A percentile compares a stretch with the other conserved stretches of the same genome.
Evolutionary conservation across 2,113 vertebrate species (phyloP).

Genomic region (Cisticola juncidis): DNA sequence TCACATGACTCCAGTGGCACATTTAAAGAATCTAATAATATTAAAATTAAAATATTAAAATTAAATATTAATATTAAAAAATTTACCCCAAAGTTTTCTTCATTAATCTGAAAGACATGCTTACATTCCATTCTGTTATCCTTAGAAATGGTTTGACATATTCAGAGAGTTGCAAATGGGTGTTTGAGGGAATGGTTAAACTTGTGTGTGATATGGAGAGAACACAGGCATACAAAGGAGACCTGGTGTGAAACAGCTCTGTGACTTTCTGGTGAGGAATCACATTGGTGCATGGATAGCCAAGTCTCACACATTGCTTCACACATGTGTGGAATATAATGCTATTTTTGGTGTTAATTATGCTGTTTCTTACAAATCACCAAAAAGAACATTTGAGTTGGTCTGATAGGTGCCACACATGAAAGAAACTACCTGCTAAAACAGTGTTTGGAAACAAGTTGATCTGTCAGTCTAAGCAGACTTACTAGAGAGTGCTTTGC

Average conservation of each 20-base stretch:
- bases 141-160: rapidly evolving
- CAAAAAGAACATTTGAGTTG: background rate
- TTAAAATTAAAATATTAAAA: no score
- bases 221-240: background rate
- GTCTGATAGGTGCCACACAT: background rate
- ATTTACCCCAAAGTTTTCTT: background rate
- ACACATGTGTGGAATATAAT: background rate
- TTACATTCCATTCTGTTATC: background rate
- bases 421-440: background rate
- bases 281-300: background rate
- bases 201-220: background rate
- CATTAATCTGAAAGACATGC: background rate
- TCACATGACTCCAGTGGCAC: background rate
- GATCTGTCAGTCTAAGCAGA: background rate
- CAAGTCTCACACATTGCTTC: background rate
- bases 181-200: background rate
- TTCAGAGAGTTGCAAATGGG: background rate
- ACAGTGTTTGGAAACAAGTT: background rate
- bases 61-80: no score
- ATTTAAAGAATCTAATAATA: background rate
- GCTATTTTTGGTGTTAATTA: background rate
- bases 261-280: background rate
- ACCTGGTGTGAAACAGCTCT: background rate
- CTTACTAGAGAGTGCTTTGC: background rate
- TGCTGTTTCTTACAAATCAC: background rate